Evolutionary conservation across 1,140 invertebrate species (phyloP), one percentile per base, ranked within the genome.

Genomic region (Physella acuta): DNA sequence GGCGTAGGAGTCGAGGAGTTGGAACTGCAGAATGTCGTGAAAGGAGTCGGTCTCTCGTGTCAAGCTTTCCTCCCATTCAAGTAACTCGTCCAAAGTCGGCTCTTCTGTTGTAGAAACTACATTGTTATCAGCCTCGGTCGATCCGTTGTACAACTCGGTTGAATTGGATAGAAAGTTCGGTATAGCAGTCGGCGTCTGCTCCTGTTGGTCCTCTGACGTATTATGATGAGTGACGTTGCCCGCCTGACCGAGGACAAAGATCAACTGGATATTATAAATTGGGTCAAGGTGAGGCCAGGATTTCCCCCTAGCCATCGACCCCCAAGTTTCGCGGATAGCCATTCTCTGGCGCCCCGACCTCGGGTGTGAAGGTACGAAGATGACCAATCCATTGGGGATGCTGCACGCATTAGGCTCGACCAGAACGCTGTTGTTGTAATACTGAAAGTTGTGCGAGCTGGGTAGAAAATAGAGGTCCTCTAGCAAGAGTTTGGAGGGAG

Each of bases 241-340:
- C 1, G 3, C n/a, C 20, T 3, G 1, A 3, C 56, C 56, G 4
- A 59, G n/a, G 28, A 59, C 56, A 59, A 59, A 59, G 3, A 59
- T 1, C 3, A 59, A 4, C 20, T 17, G n/a, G 3, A 34, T 20
- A 2, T 36, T 3, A 36, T 34, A 59, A 34, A 17, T 4, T 17
- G 3, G n/a, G 26, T 34, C 33, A 1, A 8, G 28, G 39, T 33
- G 8, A 30, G 64, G 64, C 64, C 64, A 67, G 1, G 33, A 3
- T 26, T 36, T 36, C 28, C 64, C 52, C 17, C 51, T 28, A 17
- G 51, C 64, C 64, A 56, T 33, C 26, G 64, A 52, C 3, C 64
- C 64, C 64, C 64, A 67, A 11, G 64, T 67, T 67, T 67, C 51
- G 20, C 64, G 5, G 24, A 67, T 67, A 17, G 64, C 53, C 33